Percentiles rank a stretch among this genome's conserved stretches.
These are phyloP conservation scores for Heliconius congener DNA, from an alignment of 1,140 invertebrate genomes.

Conservation along the genomic window DNA sequence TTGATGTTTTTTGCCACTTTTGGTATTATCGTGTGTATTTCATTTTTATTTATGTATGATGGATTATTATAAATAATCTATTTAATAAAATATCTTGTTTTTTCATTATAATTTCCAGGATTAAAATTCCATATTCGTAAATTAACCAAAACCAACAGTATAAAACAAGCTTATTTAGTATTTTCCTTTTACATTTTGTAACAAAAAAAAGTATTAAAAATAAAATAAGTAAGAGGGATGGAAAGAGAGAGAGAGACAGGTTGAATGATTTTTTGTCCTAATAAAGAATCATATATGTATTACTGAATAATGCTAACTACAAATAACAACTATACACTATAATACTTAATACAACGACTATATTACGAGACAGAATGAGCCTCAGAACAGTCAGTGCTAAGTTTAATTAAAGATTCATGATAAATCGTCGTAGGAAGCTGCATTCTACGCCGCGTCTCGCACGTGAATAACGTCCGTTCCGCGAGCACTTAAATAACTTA, in stretches of 20 bases:
- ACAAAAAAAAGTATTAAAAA: too few species aligned
- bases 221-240: too few species aligned
- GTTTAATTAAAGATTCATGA: constrained; percentile 81
- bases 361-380: constrained; percentile 65
- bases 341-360: constrained; percentile 55
- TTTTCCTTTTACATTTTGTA: too few species aligned
- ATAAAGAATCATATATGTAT: not conserved
- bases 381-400: constrained; percentile 66
- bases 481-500: constrained; percentile 79
- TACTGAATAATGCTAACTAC: not conserved
- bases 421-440: constrained; percentile 78
- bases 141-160: too few species aligned
- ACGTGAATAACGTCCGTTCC: constrained; percentile 73
- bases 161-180: too few species aligned
- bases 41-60: not conserved
- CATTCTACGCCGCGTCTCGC: constrained; percentile 69
- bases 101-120: too few species aligned
- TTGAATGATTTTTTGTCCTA: too few species aligned
- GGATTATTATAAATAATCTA: not conserved
- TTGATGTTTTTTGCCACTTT: not conserved
- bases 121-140: too few species aligned
- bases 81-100: too few species aligned
- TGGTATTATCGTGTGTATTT: not conserved
- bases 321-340: constrained; percentile 23
- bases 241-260: too few species aligned